Base-by-base conservation (phyloP, 2,888 invertebrate genomes). In the Polyommatus icarus region DNA sequence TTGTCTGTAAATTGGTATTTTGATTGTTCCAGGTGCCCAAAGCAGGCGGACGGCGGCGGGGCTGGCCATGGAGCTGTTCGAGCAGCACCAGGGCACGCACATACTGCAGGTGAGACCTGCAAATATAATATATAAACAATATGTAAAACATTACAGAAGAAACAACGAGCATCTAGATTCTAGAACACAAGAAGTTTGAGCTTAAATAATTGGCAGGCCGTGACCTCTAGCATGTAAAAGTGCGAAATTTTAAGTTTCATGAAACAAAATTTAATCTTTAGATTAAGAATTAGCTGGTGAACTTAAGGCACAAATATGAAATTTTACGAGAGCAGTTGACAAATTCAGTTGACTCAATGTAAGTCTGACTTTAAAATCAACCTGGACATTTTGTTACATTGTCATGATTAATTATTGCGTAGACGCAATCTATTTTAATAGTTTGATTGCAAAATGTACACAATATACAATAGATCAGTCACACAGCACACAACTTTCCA, bases 21-120 rank as follows among this genome's bases (percentile, higher is more conserved):
- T 82, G 80, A 83, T 92, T 95, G 90, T 96, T 96, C 61, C 95
- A 97, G 98, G 96, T 92, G 96, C 96, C 81, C 96, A 96, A 88
- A 95, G 94, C 85, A 95, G 98, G 88, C 95, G 98, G 90, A 95
- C 97, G 84, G 94, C 96, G 83, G 95, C 95, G 76, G 96, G 96
- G 77, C 94, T 97, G 83, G 97, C 98, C 81, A 95, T 98, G 95
- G 98, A 98, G 86, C 95, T 98, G 88, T 99, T 99, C 90, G 99
- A 99, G 91, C 98, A 98, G 89, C 98, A 99, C 91, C 99, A 99
- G 94, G 99, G 99, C 89, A 99, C 99, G 82, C 99, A 99, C 93
- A 99, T 99, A 90, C 95, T 99, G 83, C 99, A 99, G 97, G 99
- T 99, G 75, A 81, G 73, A 24, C 46, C 10, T 46, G 20, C 20